Base-by-base conservation (phyloP, 2,113 vertebrate species). In the Cyrtonyx montezumae region DNA sequence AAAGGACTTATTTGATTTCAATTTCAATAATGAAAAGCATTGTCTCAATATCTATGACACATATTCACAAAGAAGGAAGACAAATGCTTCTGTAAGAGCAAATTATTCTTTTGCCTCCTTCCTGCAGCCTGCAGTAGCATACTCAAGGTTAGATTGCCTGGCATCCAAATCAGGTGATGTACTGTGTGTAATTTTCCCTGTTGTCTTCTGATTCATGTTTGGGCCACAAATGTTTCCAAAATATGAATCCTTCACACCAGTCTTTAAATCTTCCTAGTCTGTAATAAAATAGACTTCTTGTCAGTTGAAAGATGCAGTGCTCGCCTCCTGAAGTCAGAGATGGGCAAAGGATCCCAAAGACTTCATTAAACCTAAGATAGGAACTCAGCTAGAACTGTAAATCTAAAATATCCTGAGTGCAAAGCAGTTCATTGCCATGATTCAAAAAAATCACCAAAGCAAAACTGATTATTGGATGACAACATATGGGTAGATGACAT, bases 401-500 rank as follows among this genome's bases (percentile, higher is more conserved):
- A 45, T 79, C 37, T 70, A 40, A 40, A 70, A 40, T 9, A 6
- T 13, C 26, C 14, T 75, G 19, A 14, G 3, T 53, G 9, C 46
- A 55, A 82, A 76, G 8, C 18, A 40, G 37, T 62, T 63, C 16
- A 21, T 22, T 42, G 30, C 55, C 23, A 63, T 8, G 11, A 36
- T 48, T 58, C 34, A 9, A 36, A 36, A 36, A 32, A 63, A 79
- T 26, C 14, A 55, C 5, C 6, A 53, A 49, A 36, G 9, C 11
- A 78, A 65, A 90, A 49, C 7, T 23, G 6, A 58, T 8, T 43
- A 42, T n/a, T 65, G 36, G 11, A 14, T 25, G 15, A 9, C 22
- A 30, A 45, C 13, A 3, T 30, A 16, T 37, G 8, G 0, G 0
- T 40, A 17, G 59, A 23, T 59, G 45, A 13, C 43, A 21, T 9